These are phyloP conservation scores for Tachysurus vachellii DNA, from an alignment of 2,113 vertebrate genomes.

Conservation along the genomic window DNA sequence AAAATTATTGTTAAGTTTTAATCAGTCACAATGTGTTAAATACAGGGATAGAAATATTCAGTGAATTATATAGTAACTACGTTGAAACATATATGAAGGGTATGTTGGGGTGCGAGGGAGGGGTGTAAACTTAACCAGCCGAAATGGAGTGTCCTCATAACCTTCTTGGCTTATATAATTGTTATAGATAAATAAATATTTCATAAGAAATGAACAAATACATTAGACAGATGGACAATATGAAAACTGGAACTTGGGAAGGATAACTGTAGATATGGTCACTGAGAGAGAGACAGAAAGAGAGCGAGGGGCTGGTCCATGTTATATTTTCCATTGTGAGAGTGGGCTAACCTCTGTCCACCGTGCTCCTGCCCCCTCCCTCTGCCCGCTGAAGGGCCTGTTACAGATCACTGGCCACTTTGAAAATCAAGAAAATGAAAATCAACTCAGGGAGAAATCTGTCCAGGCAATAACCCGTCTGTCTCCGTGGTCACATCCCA, in stretches of 20 bases:
- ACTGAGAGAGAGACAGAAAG: background rate
- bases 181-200: background rate
- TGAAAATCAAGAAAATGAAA: constrained; percentile 61
- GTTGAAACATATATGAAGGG: background rate
- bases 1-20: background rate
- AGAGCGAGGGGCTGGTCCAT: background rate
- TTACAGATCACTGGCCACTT: constrained; percentile 62
- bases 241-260: background rate
- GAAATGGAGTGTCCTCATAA: background rate
- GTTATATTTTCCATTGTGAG: constrained; percentile 34
- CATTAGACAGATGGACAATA: background rate
- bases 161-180: background rate
- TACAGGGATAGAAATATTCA: background rate
- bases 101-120: background rate
- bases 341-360: constrained; percentile 47
- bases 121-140: background rate
- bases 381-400: constrained; percentile 46
- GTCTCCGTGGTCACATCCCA: constrained; percentile 57
- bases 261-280: background rate
- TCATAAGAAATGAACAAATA: background rate
- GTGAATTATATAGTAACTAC: too few relatives aligned
- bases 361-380: constrained; percentile 27
- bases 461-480: constrained; percentile 57
- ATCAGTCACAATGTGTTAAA: background rate
- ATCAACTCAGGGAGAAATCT: constrained; percentile 60